A percentile compares a stretch with the other conserved stretches of the same genome.
These are phyloP conservation scores for Recurvirostra avosetta DNA, from an alignment of 2,113 vertebrate genomes.

Conservation along the genomic window DNA sequence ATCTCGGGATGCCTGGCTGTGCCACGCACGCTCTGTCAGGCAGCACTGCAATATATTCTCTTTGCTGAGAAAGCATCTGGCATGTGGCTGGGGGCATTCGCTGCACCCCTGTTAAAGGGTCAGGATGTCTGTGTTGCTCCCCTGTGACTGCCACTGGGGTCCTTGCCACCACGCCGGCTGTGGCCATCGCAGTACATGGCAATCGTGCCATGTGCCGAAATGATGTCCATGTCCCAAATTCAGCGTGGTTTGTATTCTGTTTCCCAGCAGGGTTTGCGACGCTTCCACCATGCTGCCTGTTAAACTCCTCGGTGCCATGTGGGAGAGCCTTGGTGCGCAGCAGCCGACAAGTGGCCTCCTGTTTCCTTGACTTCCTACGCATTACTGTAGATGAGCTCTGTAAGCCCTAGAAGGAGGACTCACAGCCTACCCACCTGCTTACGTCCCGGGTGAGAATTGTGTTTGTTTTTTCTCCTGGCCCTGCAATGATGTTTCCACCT, in stretches of 20 bases:
- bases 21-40: neutral
- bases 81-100: rapidly evolving
- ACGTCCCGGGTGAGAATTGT: rapidly evolving
- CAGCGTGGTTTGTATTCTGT: rapidly evolving
- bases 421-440: no score
- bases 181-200: rapidly evolving
- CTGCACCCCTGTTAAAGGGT: neutral
- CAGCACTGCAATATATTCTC: rapidly evolving
- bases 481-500: rapidly evolving
- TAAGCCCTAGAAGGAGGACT: neutral
- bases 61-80: neutral
- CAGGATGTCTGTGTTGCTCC: neutral
- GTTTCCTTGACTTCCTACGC: rapidly evolving
- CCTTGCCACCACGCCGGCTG: rapidly evolving
- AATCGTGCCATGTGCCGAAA: rapidly evolving
- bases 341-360: rapidly evolving
- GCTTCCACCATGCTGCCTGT: neutral
- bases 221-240: neutral
- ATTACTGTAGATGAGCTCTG: neutral
- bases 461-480: rapidly evolving
- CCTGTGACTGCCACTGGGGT: rapidly evolving
- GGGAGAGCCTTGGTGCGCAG: rapidly evolving
- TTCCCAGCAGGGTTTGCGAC: neutral
- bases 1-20: neutral
- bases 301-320: rapidly evolving